Base-by-base conservation (phyloP, 2,113 vertebrate genomes). In the Pungitius pungitius region DNA sequence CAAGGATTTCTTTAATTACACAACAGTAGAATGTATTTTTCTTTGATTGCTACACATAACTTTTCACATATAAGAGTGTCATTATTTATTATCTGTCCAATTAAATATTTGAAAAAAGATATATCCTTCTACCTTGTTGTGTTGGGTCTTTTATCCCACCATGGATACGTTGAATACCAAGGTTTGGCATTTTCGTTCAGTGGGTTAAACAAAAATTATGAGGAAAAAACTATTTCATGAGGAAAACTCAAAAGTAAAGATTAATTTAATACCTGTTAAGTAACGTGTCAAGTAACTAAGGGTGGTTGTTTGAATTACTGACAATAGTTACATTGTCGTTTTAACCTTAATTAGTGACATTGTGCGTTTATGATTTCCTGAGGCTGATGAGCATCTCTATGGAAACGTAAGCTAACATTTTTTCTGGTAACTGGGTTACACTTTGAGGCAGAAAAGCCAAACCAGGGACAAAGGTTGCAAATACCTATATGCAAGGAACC, bases 1-100 rank as follows among this genome's bases (percentile, higher is more conserved):
- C 6, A 0, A 81, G 52, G 45, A 72, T 24, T 42, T 45, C 15
- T 69, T 69, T 74, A 55, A 72, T 79, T 22, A 39, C 6, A 33
- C 22, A 20, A 45, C 70, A 56, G 17, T 47, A 22, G 22, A 81
- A 39, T 40, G 5, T 33, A 7, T 1, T 17, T 20, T 17, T 24
- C 15, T 24, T 59, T 4, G 8, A 5, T 11, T 49, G 55, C 20
- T 33, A 40, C 10, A 18, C 33, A 47, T 47, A 51, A 60, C 42
- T 43, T 18, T 14, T 43, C 42, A 43, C 15, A 17, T 17, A 15
- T 17, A 15, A 15, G 14, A 43, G 14, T 15, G 17, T 43, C 14
- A 40, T 40, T 43, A 43, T 17, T 43, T 43, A 43, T 6, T 43
- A 43, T 43, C 4, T 43, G 15, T 42, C 15, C 14, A 17, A 43